Conservation (phyloP, 1,140 invertebrate species). For the Lordiphosa mommai region DNA sequence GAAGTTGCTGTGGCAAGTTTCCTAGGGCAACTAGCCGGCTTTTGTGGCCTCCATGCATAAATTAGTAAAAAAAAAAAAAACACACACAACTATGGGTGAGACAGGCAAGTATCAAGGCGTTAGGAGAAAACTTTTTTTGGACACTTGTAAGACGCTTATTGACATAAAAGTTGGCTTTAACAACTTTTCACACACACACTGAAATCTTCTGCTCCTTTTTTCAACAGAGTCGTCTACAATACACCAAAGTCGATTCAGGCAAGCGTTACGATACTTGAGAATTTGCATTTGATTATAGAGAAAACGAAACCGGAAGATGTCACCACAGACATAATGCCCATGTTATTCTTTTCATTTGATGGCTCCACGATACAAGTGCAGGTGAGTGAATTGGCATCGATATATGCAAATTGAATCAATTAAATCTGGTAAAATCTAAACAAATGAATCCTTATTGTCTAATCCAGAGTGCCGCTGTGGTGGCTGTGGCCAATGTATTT, state of each 20-base stretch:
- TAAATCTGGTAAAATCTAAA: not conserved
- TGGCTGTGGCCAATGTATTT: conserved; percentile 92
- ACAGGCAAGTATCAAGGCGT: conserved; percentile 3
- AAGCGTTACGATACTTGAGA: conserved; percentile 94
- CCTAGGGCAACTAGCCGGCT: conserved; percentile 26
- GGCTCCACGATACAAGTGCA: conserved; percentile 95
- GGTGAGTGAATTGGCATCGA: no score
- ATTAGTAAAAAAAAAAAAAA: conserved; percentile 53
- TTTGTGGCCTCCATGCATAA: conserved; percentile 57
- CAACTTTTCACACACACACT: not conserved
- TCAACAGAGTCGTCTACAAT: conserved; percentile 85
- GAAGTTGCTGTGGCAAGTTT: conserved; percentile 39
- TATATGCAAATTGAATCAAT: not conserved
- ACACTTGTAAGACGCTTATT: conserved; percentile 69
- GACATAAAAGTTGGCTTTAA: conserved; percentile 37
- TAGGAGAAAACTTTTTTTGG: conserved; percentile 52
- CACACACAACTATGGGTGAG: conserved; percentile 9
- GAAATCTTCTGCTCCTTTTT: conserved; percentile 10
- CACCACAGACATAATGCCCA: conserved; percentile 89
- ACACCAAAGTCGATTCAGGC: conserved; percentile 94
- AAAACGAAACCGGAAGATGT: conserved; percentile 92
- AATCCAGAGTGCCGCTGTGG: conserved; percentile 90
- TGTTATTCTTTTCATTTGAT: conserved; percentile 94
- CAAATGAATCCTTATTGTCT: not conserved
- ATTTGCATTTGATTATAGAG: conserved; percentile 93